A percentile compares a stretch with the other conserved stretches of the same genome.
These are phyloP conservation scores for Larimichthys polyactis DNA, from an alignment of 2,113 vertebrate genomes.

Conservation along the genomic window DNA sequence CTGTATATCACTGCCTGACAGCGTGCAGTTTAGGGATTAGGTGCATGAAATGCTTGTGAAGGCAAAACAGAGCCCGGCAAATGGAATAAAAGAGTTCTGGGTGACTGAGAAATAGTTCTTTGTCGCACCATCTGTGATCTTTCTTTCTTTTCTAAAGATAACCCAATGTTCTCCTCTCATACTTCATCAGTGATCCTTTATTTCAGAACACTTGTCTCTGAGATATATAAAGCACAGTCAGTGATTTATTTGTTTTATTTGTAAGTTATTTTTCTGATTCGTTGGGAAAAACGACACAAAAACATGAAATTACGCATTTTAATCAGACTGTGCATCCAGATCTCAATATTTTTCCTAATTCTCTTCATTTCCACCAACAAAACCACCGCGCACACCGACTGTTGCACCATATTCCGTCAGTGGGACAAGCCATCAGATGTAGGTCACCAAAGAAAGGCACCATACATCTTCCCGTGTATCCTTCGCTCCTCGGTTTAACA, in stretches of 20 bases:
- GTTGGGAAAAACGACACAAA: background rate
- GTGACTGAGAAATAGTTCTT: background rate
- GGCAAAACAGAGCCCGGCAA: too few relatives aligned
- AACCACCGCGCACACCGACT: background rate
- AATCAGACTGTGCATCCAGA: background rate
- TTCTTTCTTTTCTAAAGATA: background rate
- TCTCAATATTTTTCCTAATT: background rate
- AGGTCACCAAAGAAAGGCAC: background rate
- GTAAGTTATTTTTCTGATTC: too few relatives aligned
- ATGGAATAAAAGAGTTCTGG: background rate
- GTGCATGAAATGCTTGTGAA: background rate
- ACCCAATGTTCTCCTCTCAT: background rate
- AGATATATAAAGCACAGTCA: too few relatives aligned
- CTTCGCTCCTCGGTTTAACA: background rate
- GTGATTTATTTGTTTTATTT: too few relatives aligned
- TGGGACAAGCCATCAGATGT: conserved; percentile 1
- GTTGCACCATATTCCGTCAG: background rate
- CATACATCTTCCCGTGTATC: background rate
- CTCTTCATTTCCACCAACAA: background rate
- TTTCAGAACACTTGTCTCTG: background rate
- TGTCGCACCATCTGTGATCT: background rate
- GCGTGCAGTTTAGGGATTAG: too few relatives aligned
- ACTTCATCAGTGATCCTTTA: background rate
- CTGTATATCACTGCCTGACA: background rate
- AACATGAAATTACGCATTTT: background rate